Conservation (phyloP, 2,113 vertebrate species). For the Phaetusa simplex region DNA sequence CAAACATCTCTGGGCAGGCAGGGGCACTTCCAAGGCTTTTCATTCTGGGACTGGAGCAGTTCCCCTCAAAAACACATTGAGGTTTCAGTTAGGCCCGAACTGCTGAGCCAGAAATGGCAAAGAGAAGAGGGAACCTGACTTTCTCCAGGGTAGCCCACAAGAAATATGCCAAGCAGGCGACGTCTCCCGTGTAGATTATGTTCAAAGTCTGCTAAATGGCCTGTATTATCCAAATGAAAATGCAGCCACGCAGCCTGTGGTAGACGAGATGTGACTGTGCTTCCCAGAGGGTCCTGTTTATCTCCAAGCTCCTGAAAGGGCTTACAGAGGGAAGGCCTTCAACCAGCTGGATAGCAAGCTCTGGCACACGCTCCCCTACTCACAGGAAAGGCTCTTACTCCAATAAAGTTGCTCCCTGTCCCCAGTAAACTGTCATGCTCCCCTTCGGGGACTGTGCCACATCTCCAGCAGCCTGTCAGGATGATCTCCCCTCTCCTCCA, state of each 20-base stretch:
- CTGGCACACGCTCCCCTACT: fast-evolving
- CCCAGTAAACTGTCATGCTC: background rate
- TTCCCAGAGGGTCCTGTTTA: background rate
- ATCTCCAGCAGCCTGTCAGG: background rate
- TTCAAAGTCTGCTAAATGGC: background rate
- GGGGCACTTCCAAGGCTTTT: background rate
- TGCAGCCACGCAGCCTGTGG: background rate
- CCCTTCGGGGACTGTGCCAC: background rate
- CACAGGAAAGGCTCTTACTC: background rate
- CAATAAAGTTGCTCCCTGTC: background rate
- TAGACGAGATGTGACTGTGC: background rate
- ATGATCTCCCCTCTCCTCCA: fast-evolving
- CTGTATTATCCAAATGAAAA: background rate
- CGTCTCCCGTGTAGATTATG: fast-evolving
- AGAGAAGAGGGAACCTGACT: background rate
- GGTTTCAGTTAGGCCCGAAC: background rate
- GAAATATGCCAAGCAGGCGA: background rate
- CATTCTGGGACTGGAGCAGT: background rate
- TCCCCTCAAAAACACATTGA: background rate
- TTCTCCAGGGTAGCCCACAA: background rate
- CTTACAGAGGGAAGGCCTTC: background rate
- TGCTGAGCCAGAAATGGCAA: background rate
- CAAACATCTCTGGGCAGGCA: background rate
- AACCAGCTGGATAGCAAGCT: background rate
- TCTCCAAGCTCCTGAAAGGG: background rate